Evolutionary conservation across 2,888 invertebrate species (phyloP), one percentile per base, ranked within the genome.

Genomic region (Dromius quadrimaculatus): DNA sequence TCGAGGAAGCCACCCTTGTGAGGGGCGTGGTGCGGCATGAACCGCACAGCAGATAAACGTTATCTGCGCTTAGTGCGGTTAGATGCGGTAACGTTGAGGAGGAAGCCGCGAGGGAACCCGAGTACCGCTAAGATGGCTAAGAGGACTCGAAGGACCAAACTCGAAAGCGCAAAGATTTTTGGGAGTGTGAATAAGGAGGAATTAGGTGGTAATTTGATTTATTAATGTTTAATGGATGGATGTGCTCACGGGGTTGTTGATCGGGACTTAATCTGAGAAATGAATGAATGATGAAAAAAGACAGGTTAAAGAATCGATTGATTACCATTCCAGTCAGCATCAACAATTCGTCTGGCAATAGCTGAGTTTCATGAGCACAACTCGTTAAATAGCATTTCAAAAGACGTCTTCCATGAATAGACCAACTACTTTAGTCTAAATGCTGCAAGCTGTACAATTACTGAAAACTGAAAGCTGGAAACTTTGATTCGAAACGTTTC

Each of bases 321-420:
- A n/a, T n/a, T n/a, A n/a, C n/a, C n/a, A n/a, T n/a, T n/a, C n/a
- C n/a, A n/a, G n/a, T n/a, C n/a, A 54, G 50, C 50, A 28, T 54
- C 13, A 54, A 54, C 15, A 28, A 28, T 28, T 13, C 11, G 50
- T 1, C 15, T 23, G 1, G 15, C 15, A 28, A 54, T 50, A 54
- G 50, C 50, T 20, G 38, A 62, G 17, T 62, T 62, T 62, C 38
- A 62, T 62, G 62, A 38, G 62, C 6, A 38, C 61, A 61, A 61
- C 36, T 62, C 9, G 38, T 41, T n/a, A 43, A 41, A 43, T 62
- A 61, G 34, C 38, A 62, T 62, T 62, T 62, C 41, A 62, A 38
- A 64, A 43, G 19, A 65, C 47, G 36, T 50, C 36, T 65, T 65
- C 36, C 65, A 65, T 47, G 34, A 61, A 61, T 61, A 64, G 32